Conservation (phyloP, 2,113 vertebrate species). For the Apaloderma vittatum region DNA sequence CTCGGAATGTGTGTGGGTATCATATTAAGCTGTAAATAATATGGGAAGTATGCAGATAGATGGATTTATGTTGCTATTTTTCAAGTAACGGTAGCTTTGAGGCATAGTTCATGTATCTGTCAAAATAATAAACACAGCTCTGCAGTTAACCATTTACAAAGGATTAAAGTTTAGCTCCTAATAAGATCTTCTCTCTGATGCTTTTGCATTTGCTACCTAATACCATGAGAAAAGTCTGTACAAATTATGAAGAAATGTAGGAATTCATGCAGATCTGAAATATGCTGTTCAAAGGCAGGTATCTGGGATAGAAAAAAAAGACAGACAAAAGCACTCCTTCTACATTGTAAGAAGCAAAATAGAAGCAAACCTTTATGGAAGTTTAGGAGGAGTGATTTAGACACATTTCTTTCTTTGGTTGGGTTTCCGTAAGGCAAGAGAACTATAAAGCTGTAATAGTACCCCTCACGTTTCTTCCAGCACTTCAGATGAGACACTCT, state of each 20-base stretch:
- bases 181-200: slow-evolving; percentile 48
- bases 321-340: slow-evolving; percentile 17
- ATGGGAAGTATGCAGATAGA: neutral
- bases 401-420: neutral
- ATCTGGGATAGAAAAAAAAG: neutral
- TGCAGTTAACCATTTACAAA: slow-evolving; percentile 57
- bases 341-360: neutral
- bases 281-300: neutral
- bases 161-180: slow-evolving; percentile 59
- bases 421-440: neutral
- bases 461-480: neutral
- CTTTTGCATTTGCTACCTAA: slow-evolving; percentile 29
- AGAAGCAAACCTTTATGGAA: neutral
- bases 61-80: slow-evolving; percentile 48
- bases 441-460: neutral
- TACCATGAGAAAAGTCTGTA: slow-evolving; percentile 13
- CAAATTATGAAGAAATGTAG: slow-evolving; percentile 9
- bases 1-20: slow-evolving; percentile 5
- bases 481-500: neutral
- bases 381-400: neutral
- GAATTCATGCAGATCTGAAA: slow-evolving; percentile 30
- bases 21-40: slow-evolving; percentile 51
- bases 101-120: neutral
- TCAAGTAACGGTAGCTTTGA: slow-evolving; percentile 31
- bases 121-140: slow-evolving; percentile 32